Percentiles rank a stretch among this genome's conserved stretches.
phyloP scores from a whole-genome alignment of 1,140 invertebrate species.

The Sarcophaga peregrina region DNA sequence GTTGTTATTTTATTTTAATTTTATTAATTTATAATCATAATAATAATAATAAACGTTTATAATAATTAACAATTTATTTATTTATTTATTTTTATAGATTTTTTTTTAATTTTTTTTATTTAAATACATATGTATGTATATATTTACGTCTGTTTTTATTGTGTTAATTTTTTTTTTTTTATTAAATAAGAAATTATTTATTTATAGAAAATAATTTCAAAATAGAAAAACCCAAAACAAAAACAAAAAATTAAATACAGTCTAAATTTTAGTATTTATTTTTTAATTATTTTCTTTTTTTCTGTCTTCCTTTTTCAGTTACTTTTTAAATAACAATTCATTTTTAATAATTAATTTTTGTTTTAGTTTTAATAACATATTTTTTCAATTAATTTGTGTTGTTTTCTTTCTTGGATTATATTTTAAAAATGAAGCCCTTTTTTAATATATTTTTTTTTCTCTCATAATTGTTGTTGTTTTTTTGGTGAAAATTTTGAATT shows the following conservation, averaged over 20 bases:
- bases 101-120: too few relatives aligned
- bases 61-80: constrained; percentile 20
- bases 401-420: not conserved
- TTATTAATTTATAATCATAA: not conserved
- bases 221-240: not conserved
- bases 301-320: not conserved
- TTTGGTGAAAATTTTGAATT: constrained; percentile 22
- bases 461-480: not conserved
- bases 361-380: constrained; percentile 17
- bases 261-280: constrained; percentile 30
- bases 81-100: not conserved
- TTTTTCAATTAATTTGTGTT: not conserved
- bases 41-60: constrained; percentile 11
- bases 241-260: too few relatives aligned
- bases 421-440: constrained; percentile 39
- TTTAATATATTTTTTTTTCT: constrained; percentile 4
- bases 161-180: not conserved
- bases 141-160: not conserved
- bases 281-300: not conserved
- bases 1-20: not conserved
- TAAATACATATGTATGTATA: not conserved
- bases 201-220: not conserved
- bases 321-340: constrained; percentile 14
- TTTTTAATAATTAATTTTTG: not conserved
- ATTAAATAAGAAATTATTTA: not conserved